A percentile compares a stretch with the other conserved stretches of the same genome.
phyloP scores from a whole-genome alignment of 2,797 vertebrate genomes.

The Leuciscus waleckii region DNA sequence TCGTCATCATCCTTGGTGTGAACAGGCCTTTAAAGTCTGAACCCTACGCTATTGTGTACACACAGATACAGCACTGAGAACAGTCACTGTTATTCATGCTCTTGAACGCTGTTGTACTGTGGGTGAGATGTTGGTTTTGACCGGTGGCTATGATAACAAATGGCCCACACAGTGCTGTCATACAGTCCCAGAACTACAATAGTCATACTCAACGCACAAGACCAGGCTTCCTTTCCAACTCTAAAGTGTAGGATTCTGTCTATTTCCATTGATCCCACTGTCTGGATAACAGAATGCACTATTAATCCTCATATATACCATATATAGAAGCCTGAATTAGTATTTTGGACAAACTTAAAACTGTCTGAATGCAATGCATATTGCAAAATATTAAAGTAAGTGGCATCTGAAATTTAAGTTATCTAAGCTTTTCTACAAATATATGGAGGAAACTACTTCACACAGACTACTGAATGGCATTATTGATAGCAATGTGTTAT shows the following conservation, averaged over 20 bases:
- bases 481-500: neutral
- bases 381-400: neutral
- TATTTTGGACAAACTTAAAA: neutral
- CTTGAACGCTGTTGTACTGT: conserved; percentile 62
- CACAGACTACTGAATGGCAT: neutral
- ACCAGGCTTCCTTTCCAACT: conserved; percentile 19
- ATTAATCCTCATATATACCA: neutral
- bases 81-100: conserved; percentile 9
- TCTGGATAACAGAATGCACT: neutral
- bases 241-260: neutral
- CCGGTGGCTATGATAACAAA: conserved; percentile 64
- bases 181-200: conserved; percentile 43
- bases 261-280: neutral
- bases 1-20: neutral
- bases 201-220: neutral
- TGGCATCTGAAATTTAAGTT: conserved; percentile 4
- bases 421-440: neutral
- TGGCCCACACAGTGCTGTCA: conserved; percentile 64
- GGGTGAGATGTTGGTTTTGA: conserved; percentile 72
- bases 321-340: neutral
- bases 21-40: neutral
- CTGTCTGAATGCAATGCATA: neutral
- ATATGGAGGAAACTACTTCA: neutral
- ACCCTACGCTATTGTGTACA: neutral
- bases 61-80: neutral